phyloP scores from a whole-genome alignment of 2,797 vertebrate species.

The Eupleurogrammus muticus region DNA sequence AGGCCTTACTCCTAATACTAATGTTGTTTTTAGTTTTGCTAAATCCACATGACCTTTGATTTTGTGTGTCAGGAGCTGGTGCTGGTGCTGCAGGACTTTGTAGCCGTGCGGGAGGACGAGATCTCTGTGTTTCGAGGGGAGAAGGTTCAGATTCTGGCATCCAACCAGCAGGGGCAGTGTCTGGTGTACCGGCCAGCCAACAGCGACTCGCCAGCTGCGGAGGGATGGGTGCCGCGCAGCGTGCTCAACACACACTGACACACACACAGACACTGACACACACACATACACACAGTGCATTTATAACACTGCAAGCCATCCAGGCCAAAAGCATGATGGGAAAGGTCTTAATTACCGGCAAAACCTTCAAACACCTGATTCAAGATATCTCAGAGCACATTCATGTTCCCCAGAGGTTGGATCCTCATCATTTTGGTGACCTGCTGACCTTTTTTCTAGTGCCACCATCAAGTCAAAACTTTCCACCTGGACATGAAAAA shows the following conservation, averaged over 20 bases:
- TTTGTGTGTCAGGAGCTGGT: constrained; percentile 79
- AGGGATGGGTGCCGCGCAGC: constrained; percentile 97
- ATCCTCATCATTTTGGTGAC: no score
- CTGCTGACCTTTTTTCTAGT: background rate
- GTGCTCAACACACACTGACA: constrained; percentile 84
- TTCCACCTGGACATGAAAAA: no score
- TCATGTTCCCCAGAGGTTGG: no score
- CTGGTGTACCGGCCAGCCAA: constrained; percentile 96
- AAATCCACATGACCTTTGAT: constrained; percentile 37
- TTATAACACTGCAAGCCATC: background rate
- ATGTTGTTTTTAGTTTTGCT: background rate
- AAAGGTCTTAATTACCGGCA: background rate
- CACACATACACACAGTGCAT: constrained; percentile 33
- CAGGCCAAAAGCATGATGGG: constrained; percentile 35
- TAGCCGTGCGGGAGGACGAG: constrained; percentile 96
- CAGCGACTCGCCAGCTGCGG: constrained; percentile 92
- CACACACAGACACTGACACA: constrained; percentile 15
- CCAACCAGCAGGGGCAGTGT: constrained; percentile 99
- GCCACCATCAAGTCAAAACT: background rate
- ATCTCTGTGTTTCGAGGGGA: constrained; percentile 96
- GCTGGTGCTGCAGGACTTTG: constrained; percentile 94
- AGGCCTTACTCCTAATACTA: no score
- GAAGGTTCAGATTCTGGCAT: constrained; percentile 94
- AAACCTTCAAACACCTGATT: no score
- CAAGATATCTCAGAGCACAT: background rate